Evolutionary conservation across 2,113 vertebrate genomes (phyloP), one percentile per base, ranked within the genome.

Genomic region (Gila orcuttii): DNA sequence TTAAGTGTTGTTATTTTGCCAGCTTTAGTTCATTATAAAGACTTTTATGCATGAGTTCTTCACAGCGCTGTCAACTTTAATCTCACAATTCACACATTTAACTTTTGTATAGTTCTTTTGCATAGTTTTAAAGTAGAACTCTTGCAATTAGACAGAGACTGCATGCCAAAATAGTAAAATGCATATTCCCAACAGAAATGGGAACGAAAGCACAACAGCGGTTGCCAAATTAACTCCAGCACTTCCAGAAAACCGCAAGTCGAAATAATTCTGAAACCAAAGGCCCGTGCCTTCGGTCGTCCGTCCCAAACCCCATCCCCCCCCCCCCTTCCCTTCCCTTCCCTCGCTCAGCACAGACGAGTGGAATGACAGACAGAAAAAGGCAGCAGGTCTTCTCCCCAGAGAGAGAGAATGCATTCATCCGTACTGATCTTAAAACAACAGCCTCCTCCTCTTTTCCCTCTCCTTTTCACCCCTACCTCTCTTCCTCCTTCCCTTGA

Each of bases 351-450:
- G 71, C 92, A 86, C 89, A 90, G 92, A 90, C 82, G 83, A 89
- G 87, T 73, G 84, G 92, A 93, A 91, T 94, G 94, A 94, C 93
- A 93, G 94, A 92, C 93, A 92, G 50, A 87, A 87, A 90, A 92
- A 93, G 92, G 87, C 90, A 88, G 90, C 90, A 91, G 93, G 86
- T 85, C 84, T 89, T 90, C 86, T 93, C 94, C 93, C 93, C 84
- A 79, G 92, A 91, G 93, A 93, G 85, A 78, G 87, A 82, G 81
- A 83, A 91, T 4, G 91, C 92, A 92, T 89, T 95, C 95, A 95
- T 94, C 93, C 93, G 89, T 90, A 90, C 93, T 94, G 93, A 95
- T 95, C 93, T 94, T 94, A 95, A 95, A 95, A 95, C 94, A 95
- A 94, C 94, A 94, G 85, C 91, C 90, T 86, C 88, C 84, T 84